Conservation (phyloP, 2,888 invertebrate genomes). For the Chydorus sphaericus region DNA sequence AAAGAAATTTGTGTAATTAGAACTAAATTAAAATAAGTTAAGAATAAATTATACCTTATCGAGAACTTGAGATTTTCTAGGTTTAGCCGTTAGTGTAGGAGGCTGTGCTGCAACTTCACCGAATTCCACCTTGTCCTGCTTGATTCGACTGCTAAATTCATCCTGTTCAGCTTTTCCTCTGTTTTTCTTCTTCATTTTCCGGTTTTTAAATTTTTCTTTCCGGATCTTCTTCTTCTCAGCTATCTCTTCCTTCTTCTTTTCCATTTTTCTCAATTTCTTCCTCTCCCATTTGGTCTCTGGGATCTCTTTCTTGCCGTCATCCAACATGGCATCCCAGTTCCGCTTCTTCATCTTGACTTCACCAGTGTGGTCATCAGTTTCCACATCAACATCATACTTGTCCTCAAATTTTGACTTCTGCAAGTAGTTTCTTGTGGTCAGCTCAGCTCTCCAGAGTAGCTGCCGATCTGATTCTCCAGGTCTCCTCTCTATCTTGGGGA, state of each 20-base stretch:
- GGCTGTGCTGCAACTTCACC: conserved; percentile 61
- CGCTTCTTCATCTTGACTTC: conserved; percentile 34
- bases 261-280: conserved; percentile 7
- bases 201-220: conserved; percentile 28
- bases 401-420: conserved; percentile 44
- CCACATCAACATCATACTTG: conserved; percentile 43
- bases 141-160: conserved; percentile 35
- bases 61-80: conserved; percentile 9
- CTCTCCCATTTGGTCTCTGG: conserved; percentile 20
- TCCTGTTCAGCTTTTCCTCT: conserved; percentile 23
- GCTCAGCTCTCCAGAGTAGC: conserved; percentile 49
- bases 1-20: conserved; percentile 14
- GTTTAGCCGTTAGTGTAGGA: conserved; percentile 39
- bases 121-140: conserved; percentile 48
- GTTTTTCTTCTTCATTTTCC: conserved; percentile 28
- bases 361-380: conserved; percentile 38
- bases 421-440: conserved; percentile 40
- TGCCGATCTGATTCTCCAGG: conserved; percentile 45
- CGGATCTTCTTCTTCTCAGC: conserved; percentile 8
- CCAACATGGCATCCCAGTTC: conserved; percentile 38
- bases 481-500: conserved; percentile 40
- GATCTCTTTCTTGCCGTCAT: conserved; percentile 28
- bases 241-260: not conserved
- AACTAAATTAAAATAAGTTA: conserved; percentile 6
- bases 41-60: not conserved